A percentile compares a stretch with the other conserved stretches of the same genome.
These are phyloP conservation scores for Anoura caudifer DNA, from an alignment of 2,113 vertebrate genomes.

Conservation along the genomic window DNA sequence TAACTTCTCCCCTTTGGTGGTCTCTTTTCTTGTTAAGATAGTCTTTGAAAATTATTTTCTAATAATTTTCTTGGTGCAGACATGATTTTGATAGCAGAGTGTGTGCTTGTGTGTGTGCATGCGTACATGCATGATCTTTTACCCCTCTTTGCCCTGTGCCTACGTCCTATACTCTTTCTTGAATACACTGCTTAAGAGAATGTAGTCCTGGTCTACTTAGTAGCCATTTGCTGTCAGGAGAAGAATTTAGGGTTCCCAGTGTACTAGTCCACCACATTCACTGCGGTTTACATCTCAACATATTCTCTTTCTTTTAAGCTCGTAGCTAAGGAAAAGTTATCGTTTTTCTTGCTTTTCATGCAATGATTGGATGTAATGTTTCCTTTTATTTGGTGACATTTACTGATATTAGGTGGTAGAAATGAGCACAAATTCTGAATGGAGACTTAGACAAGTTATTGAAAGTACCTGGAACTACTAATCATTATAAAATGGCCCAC, in stretches of 20 bases:
- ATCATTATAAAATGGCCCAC: constrained; percentile 28
- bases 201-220: neutral
- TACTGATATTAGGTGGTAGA: constrained; percentile 11
- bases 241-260: neutral
- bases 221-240: neutral
- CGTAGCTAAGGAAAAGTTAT: constrained; percentile 57
- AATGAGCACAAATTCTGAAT: constrained; percentile 42
- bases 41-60: neutral
- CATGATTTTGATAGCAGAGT: neutral
- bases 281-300: neutral
- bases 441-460: constrained; percentile 23
- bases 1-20: neutral
- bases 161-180: neutral
- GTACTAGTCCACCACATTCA: neutral
- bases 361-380: constrained; percentile 39
- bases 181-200: neutral
- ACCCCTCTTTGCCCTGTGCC: neutral
- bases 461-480: constrained; percentile 34
- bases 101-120: fast-evolving
- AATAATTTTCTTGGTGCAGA: neutral
- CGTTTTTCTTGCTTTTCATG: constrained; percentile 28
- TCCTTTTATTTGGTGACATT: constrained; percentile 47
- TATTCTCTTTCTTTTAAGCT: constrained; percentile 5
- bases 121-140: neutral
- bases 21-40: neutral